A percentile compares a stretch with the other conserved stretches of the same genome.
Evolutionary conservation across 2,888 invertebrate genomes (phyloP).

Genomic region (Harpalus rubripes): DNA sequence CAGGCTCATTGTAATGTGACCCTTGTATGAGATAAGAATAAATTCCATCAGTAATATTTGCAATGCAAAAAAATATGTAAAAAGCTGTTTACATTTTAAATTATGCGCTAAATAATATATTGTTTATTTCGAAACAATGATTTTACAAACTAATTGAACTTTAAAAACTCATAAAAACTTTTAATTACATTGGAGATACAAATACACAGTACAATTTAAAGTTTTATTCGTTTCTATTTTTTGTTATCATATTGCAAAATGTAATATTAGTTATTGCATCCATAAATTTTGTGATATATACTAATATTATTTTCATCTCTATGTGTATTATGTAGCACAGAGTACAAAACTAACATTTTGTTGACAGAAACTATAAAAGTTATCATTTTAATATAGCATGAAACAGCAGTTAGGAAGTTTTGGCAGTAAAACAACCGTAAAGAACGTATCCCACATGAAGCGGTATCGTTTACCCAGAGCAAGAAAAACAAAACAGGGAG

Average conservation of each 20-base stretch:
- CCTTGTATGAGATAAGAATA: too few species aligned
- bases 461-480: slow-evolving; percentile 23
- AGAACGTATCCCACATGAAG: slow-evolving; percentile 48
- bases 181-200: slow-evolving; percentile 56
- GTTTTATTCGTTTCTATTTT: slow-evolving; percentile 24
- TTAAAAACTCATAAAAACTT: slow-evolving; percentile 46
- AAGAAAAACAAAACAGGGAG: slow-evolving; percentile 8
- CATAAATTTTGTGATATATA: slow-evolving; percentile 3
- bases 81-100: too few species aligned
- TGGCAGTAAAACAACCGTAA: slow-evolving; percentile 54
- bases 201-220: slow-evolving; percentile 61
- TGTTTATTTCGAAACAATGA: background rate
- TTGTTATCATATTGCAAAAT: slow-evolving; percentile 21
- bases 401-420: slow-evolving; percentile 59
- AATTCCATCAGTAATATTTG: too few species aligned
- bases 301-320: slow-evolving; percentile 41
- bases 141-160: background rate
- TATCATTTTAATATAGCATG: slow-evolving; percentile 60
- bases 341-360: slow-evolving; percentile 42
- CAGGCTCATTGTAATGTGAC: too few species aligned
- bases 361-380: slow-evolving; percentile 60
- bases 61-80: too few species aligned
- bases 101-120: too few species aligned
- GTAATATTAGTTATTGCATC: slow-evolving; percentile 12
- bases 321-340: slow-evolving; percentile 42